A percentile compares a stretch with the other conserved stretches of the same genome.
Conservation (phyloP, 2,888 invertebrate species). For the Plagiodera versicolora region DNA sequence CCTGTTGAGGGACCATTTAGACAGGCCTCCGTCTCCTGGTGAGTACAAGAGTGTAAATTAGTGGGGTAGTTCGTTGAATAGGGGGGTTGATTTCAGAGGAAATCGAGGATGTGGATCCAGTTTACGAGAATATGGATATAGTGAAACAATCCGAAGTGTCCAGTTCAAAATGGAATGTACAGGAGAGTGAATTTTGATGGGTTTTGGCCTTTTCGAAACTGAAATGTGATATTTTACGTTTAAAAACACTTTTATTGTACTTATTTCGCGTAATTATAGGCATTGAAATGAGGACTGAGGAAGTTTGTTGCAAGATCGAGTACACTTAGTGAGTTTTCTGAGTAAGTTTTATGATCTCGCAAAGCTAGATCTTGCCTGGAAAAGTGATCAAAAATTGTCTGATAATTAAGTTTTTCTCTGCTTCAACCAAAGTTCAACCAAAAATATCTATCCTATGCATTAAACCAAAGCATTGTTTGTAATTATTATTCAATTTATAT, state of each 20-base stretch:
- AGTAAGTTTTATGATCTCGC: too few relatives aligned
- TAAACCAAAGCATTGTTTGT: neutral
- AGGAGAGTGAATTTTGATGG: constrained; percentile 36
- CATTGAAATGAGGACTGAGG: too few relatives aligned
- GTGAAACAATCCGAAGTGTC: constrained; percentile 22
- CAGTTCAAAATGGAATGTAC: constrained; percentile 25
- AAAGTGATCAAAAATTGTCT: too few relatives aligned
- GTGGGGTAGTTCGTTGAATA: neutral
- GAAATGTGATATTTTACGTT: constrained; percentile 7
- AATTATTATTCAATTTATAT: neutral
- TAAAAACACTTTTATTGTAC: neutral
- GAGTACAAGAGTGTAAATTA: constrained; percentile 19
- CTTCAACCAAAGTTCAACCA: neutral
- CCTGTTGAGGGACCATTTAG: constrained; percentile 46
- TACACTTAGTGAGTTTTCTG: too few relatives aligned
- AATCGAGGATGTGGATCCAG: constrained; percentile 32
- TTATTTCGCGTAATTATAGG: too few relatives aligned
- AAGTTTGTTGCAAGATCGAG: too few relatives aligned
- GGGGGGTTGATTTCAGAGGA: constrained; percentile 15
- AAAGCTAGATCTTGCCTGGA: too few relatives aligned
- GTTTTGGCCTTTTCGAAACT: neutral
- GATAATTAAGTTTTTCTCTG: too few relatives aligned
- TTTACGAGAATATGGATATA: constrained; percentile 44
- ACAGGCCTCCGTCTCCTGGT: constrained; percentile 43
- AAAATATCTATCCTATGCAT: neutral